Evolutionary conservation across 1,140 invertebrate genomes (phyloP).

Genomic region (Brachionus rotundiformis): DNA sequence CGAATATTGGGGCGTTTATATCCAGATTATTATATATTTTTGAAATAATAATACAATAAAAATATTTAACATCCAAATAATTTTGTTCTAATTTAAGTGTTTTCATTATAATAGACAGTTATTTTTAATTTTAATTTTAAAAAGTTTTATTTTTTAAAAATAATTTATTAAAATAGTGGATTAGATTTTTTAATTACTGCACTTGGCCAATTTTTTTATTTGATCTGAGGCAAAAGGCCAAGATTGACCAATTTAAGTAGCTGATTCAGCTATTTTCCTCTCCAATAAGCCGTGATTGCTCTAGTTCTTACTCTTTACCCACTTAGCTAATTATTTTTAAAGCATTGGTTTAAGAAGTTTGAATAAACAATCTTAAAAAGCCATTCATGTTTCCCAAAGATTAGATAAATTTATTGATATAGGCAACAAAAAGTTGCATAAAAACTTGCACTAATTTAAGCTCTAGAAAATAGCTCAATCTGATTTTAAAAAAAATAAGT

Average conservation of each 20-base stretch:
- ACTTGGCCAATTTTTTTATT: neutral
- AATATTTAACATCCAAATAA: too few species aligned
- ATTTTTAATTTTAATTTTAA: too few species aligned
- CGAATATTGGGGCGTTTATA: neutral
- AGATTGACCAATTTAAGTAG: neutral
- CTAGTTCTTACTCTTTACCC: neutral
- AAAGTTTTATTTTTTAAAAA: too few species aligned
- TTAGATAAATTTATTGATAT: constrained; percentile 18
- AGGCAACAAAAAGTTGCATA: neutral
- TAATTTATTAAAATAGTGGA: too few species aligned
- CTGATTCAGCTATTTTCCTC: neutral
- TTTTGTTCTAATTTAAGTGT: too few species aligned
- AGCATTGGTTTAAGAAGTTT: neutral
- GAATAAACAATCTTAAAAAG: neutral
- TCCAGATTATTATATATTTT: neutral
- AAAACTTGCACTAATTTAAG: neutral
- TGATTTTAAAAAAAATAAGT: neutral
- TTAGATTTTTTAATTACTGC: too few species aligned
- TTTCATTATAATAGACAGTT: too few species aligned
- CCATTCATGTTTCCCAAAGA: neutral
- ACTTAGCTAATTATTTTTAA: neutral
- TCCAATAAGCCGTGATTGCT: neutral
- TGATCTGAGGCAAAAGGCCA: neutral
- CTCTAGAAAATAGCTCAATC: neutral
- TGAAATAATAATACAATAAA: neutral